Conservation (phyloP, 2,113 vertebrate species). For the Chlorodrepanis virens region DNA sequence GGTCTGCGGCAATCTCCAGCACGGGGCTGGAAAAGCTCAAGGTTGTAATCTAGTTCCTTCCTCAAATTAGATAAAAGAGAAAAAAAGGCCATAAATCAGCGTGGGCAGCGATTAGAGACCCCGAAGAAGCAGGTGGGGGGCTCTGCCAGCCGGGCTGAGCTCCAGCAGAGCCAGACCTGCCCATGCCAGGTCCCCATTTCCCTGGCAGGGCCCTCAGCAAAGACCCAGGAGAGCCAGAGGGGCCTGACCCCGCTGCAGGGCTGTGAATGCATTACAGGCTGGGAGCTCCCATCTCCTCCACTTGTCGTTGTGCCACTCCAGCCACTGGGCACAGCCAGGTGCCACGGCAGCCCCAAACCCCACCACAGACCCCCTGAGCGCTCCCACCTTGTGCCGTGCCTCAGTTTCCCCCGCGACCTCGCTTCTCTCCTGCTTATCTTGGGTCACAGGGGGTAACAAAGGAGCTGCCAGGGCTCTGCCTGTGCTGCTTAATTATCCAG, state of each 20-base stretch:
- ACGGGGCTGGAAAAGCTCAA: constrained; percentile 10
- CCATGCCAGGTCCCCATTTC: fast-evolving
- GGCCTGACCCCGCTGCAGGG: fast-evolving
- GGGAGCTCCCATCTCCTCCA: neutral
- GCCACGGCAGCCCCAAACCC: fast-evolving
- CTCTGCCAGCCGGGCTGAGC: neutral
- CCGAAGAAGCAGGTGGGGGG: neutral
- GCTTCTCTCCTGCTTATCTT: neutral
- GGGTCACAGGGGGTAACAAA: neutral
- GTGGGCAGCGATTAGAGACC: neutral
- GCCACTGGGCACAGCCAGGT: neutral
- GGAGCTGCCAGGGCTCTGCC: neutral
- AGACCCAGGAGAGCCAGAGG: neutral
- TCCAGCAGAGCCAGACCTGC: neutral
- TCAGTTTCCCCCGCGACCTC: neutral
- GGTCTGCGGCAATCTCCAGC: neutral
- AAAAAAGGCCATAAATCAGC: constrained; percentile 35
- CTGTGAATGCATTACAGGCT: fast-evolving
- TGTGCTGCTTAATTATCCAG: constrained; percentile 30
- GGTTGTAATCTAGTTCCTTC: constrained; percentile 48
- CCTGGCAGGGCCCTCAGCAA: fast-evolving
- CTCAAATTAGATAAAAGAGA: constrained; percentile 30
- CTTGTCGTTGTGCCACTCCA: fast-evolving
- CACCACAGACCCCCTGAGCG: fast-evolving
- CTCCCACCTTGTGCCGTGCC: neutral